Evolutionary conservation across 2,113 vertebrate species (phyloP), one percentile per base, ranked within the genome.

Genomic region (Pterocles burchelli): DNA sequence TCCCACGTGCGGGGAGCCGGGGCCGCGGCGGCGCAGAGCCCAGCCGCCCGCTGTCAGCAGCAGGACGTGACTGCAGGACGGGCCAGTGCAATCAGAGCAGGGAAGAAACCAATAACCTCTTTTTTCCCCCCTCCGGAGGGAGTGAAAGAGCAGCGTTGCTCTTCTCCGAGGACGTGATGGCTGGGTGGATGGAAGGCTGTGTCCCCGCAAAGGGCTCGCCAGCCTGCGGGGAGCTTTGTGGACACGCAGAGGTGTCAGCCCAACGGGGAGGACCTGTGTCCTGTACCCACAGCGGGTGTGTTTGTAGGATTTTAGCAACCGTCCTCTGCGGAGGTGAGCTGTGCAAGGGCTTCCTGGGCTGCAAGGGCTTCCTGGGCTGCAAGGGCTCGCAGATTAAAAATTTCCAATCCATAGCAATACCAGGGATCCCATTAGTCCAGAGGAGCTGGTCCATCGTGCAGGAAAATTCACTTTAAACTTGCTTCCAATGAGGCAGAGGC

Each of bases 31-130:
- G 38, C 68, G 3, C 70, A 11, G 86, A 29, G 94, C 83, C 4
- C 4, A 51, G 80, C 26, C 24, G 65, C 78, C 80, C 5, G 13
- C 82, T 24, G 34, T 4, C 89, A 78, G 86, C 24, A 57, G 75
- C 0, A 63, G 76, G 77, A 96, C 85, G 88, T 96, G 96, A 91
- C 94, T 95, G 88, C 90, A 87, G 88, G 88, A 45, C 7, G 14
- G 81, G 59, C 12, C 5, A 74, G 81, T 4, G 3, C 88, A 96
- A 95, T 96, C 94, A 94, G 93, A 67, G 85, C 46, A 3, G 68
- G 90, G 81, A 89, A 74, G 93, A 91, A 95, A 63, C 94, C 93
- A 71, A 94, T 91, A 95, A 78, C 41, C 85, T 76, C 13, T 7
- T 12, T 24, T 70, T 26, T 6, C 38, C 28, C 48, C 3, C 3